A percentile compares a stretch with the other conserved stretches of the same genome.
Evolutionary conservation across 2,113 vertebrate species (phyloP).

Genomic region (Mobula birostris): DNA sequence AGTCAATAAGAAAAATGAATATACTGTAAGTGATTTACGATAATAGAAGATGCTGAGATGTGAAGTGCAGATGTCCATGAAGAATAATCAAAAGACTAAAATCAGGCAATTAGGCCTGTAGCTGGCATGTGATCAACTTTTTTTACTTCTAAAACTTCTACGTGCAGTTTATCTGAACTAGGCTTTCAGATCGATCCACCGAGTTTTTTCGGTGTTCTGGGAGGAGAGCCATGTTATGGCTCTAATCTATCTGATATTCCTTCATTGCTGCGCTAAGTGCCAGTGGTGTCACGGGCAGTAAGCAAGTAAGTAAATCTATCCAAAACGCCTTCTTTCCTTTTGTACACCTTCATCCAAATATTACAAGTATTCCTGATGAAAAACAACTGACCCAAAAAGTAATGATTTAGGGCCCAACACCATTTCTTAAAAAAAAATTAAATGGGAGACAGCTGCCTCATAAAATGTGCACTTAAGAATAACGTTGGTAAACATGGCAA

Average conservation of each 20-base stretch:
- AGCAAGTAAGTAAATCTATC: too few relatives aligned
- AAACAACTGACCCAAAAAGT: background rate
- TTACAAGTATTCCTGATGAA: background rate
- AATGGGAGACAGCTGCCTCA: background rate
- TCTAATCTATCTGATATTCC: background rate
- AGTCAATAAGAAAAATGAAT: background rate
- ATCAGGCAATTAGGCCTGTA: background rate
- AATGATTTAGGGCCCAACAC: background rate
- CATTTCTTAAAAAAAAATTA: background rate
- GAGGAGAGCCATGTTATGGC: background rate
- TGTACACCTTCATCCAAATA: background rate
- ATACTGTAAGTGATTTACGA: background rate
- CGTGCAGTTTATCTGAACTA: background rate
- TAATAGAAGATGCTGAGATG: background rate
- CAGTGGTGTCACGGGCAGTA: too few relatives aligned
- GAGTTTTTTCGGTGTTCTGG: background rate
- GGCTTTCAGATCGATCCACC: background rate
- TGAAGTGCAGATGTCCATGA: background rate
- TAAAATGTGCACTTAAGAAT: background rate
- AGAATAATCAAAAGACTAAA: background rate
- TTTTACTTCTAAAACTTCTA: background rate
- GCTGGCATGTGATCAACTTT: background rate
- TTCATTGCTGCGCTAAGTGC: too few relatives aligned
- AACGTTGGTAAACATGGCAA: background rate
- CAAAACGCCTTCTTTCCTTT: background rate